Evolutionary conservation across 2,797 vertebrate species (phyloP).

Genomic region (Onychomys arenicola): DNA sequence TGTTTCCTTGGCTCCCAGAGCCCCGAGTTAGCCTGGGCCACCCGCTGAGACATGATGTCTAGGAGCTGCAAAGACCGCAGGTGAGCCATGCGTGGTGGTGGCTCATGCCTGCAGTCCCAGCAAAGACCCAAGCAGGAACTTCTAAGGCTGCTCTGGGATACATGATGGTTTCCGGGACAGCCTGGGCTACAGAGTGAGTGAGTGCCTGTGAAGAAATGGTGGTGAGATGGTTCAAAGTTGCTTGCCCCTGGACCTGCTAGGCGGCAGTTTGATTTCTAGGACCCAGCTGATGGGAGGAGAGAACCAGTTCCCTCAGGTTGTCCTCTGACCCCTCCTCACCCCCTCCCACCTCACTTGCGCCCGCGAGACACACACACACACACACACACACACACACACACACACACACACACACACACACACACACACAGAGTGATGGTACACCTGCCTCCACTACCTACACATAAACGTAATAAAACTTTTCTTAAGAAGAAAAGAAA

Average conservation of each 20-base stretch:
- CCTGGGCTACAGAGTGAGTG: background rate
- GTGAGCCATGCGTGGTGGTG: background rate
- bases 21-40: background rate
- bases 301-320: background rate
- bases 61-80: background rate
- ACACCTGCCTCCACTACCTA: background rate
- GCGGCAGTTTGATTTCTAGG: background rate
- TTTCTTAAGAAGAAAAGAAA: background rate
- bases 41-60: background rate
- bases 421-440: background rate
- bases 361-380: too few species aligned
- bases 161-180: background rate
- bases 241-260: background rate
- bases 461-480: background rate
- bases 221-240: background rate
- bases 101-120: background rate
- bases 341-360: too few species aligned
- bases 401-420: background rate
- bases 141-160: background rate
- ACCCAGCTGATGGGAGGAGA: too few species aligned
- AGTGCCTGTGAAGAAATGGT: background rate
- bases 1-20: background rate
- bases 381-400: background rate
- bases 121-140: background rate
- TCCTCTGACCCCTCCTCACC: background rate